Evolutionary conservation across 2,113 vertebrate species (phyloP).

Genomic region (Miniopterus natalensis): DNA sequence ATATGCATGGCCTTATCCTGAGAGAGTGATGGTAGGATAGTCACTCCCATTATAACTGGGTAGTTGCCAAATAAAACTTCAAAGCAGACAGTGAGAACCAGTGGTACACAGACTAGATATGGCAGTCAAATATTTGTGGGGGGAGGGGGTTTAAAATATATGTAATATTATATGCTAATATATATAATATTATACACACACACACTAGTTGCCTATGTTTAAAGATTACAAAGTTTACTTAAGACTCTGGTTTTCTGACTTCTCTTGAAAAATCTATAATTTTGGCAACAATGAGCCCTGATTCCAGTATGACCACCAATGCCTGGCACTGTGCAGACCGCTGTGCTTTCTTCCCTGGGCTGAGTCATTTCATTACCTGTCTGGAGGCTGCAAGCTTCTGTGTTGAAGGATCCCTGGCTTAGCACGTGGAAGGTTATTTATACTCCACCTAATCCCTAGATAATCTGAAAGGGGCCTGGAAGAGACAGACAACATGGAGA

Average conservation of each 20-base stretch:
- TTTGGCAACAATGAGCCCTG: background rate
- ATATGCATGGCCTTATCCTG: background rate
- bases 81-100: background rate
- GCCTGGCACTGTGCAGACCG: background rate
- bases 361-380: background rate
- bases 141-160: background rate
- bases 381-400: background rate
- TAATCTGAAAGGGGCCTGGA: background rate
- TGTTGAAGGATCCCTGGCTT: background rate
- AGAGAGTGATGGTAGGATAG: background rate
- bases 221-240: background rate
- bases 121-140: background rate
- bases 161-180: background rate
- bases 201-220: background rate
- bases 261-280: slow-evolving; percentile 39
- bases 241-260: background rate
- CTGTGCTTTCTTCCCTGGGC: background rate
- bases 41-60: background rate
- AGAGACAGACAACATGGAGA: background rate
- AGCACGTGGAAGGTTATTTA: background rate
- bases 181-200: background rate
- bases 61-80: slow-evolving; percentile 8
- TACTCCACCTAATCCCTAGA: background rate
- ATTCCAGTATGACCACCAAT: background rate
- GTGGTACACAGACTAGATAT: background rate